Evolutionary conservation across 2,888 invertebrate genomes (phyloP), one percentile per base, ranked within the genome.

Genomic region (Epinotia ramella): DNA sequence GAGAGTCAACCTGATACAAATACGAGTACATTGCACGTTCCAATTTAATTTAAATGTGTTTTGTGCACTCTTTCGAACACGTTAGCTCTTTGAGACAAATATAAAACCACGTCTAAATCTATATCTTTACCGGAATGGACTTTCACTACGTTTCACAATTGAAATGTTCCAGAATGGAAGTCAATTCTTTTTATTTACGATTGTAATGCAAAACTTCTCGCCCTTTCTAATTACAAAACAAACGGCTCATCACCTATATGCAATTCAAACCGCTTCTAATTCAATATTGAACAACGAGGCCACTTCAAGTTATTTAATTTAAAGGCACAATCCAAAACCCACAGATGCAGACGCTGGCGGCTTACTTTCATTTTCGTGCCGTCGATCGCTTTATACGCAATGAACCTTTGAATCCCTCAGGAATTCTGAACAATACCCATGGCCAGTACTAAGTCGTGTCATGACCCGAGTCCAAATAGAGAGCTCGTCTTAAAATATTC

Each of bases 401-500:
- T 88, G 86, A 86, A 87, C 80, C 83, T 80, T 83, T 79, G 85
- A 87, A 80, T 85, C 84, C 83, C 77, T 77, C 83, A 83, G 87
- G 83, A 82, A 83, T 82, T 62, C 77, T 66, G 81, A 81, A 86
- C 84, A 83, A 84, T 82, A 81, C 79, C 81, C 80, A 83, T 80
- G 81, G 82, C 79, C 79, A 73, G 77, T 78, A 79, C 77, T 77
- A 79, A 72, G 80, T 81, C 80, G 79, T 82, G 80, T 79, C 80
- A 82, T 80, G 83, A 80, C 81, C 81, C 79, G 74, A 79, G 81
- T 83, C 82, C 85, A 85, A 86, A 88, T 80, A 81, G 84, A 86
- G 81, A 82, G 80, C 82, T 78, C 78, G 85, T 88, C 87, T 87
- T 90, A 86, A 91, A 91, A 90, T 91, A 91, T 91, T 91, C 89